phyloP scores from a whole-genome alignment of 2,113 vertebrate genomes.

The Forbesichthys agassizii region DNA sequence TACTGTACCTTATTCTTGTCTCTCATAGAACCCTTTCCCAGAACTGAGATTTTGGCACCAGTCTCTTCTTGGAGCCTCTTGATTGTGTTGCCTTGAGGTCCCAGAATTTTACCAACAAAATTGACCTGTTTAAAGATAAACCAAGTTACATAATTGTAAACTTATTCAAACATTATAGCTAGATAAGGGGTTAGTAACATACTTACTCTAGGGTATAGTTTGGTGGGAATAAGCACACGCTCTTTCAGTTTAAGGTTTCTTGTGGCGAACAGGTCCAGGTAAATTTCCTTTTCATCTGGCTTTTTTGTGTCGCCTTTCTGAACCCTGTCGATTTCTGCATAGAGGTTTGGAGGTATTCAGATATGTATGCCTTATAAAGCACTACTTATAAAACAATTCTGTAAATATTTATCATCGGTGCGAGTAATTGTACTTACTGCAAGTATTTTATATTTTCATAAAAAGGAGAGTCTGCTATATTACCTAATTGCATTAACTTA shows the following conservation, averaged over 20 bases:
- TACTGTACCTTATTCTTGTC: slow-evolving; percentile 90
- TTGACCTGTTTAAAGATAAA: slow-evolving; percentile 81
- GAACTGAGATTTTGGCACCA: slow-evolving; percentile 94
- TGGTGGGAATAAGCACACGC: slow-evolving; percentile 92
- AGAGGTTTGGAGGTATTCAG: slow-evolving; percentile 33
- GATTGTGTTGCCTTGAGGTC: slow-evolving; percentile 97
- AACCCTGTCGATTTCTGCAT: slow-evolving; percentile 91
- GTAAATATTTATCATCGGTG: no score
- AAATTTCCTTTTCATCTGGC: slow-evolving; percentile 85
- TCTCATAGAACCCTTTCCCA: slow-evolving; percentile 96
- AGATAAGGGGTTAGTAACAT: neutral
- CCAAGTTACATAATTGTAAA: neutral
- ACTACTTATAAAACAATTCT: neutral
- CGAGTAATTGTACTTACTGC: no score
- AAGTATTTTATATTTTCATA: no score
- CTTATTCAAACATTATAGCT: neutral
- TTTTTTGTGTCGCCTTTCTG: slow-evolving; percentile 93
- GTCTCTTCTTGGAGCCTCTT: slow-evolving; percentile 98
- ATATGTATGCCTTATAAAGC: neutral
- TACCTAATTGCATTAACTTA: no score
- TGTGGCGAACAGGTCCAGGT: slow-evolving; percentile 92
- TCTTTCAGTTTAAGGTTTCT: slow-evolving; percentile 95
- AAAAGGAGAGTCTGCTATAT: no score
- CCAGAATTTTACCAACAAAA: slow-evolving; percentile 96
- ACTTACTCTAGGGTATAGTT: slow-evolving; percentile 92